A percentile compares a stretch with the other conserved stretches of the same genome.
Conservation (phyloP, 2,797 vertebrate genomes). For the Falco rusticolus region DNA sequence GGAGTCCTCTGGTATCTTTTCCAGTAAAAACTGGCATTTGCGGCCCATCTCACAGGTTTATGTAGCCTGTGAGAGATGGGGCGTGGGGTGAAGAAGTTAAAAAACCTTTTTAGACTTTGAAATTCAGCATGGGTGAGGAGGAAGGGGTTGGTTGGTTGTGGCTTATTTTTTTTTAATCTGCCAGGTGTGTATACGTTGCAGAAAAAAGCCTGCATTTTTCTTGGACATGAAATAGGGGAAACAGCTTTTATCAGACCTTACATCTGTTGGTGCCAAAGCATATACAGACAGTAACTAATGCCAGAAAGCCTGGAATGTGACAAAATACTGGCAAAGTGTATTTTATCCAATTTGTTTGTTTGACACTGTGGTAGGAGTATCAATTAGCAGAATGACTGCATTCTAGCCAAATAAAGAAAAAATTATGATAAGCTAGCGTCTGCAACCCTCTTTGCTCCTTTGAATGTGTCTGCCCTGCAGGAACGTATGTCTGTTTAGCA, state of each 20-base stretch:
- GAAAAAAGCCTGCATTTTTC: background rate
- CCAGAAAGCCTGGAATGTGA: slow-evolving; percentile 6
- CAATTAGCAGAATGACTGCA: background rate
- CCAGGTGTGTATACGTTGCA: background rate
- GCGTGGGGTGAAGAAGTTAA: background rate
- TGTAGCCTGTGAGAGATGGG: background rate
- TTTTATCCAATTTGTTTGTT: background rate
- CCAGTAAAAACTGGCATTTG: background rate
- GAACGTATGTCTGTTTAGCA: background rate
- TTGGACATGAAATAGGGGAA: background rate
- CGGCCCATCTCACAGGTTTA: background rate
- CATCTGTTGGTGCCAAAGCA: slow-evolving; percentile 30
- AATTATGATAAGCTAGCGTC: background rate
- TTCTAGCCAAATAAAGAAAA: slow-evolving; percentile 4
- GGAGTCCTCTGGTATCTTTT: background rate
- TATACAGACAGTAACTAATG: background rate
- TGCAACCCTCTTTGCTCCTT: background rate
- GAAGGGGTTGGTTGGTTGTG: background rate
- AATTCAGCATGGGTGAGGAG: background rate
- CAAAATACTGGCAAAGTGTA: slow-evolving; percentile 32
- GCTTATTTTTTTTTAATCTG: background rate
- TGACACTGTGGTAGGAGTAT: background rate
- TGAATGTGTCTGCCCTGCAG: background rate
- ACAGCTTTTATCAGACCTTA: slow-evolving; percentile 8
- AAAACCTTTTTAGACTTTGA: background rate